A percentile compares a stretch with the other conserved stretches of the same genome.
phyloP scores from a whole-genome alignment of 2,888 invertebrate genomes.

The Lasioglossum lativentre region DNA sequence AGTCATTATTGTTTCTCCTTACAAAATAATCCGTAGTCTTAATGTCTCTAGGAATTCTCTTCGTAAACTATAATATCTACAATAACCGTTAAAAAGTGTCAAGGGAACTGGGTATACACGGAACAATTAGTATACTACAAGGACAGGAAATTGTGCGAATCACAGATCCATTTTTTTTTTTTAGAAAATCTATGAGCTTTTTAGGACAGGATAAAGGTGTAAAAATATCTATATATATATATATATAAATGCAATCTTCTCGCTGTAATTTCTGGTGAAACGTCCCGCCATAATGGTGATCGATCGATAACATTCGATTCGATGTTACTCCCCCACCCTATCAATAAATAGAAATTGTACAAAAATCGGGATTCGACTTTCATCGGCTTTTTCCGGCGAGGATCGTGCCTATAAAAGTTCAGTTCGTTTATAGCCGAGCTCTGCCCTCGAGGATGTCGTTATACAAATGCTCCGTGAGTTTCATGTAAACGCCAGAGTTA shows the following conservation, averaged over 20 bases:
- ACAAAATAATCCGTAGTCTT: constrained; percentile 49
- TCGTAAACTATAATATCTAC: constrained; percentile 30
- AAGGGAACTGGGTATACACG: constrained; percentile 12
- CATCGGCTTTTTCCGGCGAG: not conserved
- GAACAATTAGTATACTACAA: constrained; percentile 2
- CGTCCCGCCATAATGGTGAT: constrained; percentile 10
- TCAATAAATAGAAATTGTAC: constrained; percentile 56
- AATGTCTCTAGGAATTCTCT: constrained; percentile 28
- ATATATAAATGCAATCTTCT: constrained; percentile 35
- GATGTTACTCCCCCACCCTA: constrained; percentile 13
- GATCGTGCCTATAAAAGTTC: not conserved
- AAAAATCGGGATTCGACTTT: constrained; percentile 30
- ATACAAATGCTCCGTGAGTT: constrained; percentile 87
- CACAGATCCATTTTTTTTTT: not conserved
- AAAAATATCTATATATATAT: constrained; percentile 44
- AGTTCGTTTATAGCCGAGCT: constrained; percentile 68
- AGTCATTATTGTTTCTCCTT: constrained; percentile 14
- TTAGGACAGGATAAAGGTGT: not conserved
- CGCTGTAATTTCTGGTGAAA: constrained; percentile 5
- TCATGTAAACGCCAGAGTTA: constrained; percentile 86
- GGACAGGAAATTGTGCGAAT: not conserved
- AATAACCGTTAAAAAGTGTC: not conserved
- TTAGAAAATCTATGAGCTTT: not conserved
- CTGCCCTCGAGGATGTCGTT: constrained; percentile 85
- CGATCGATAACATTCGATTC: constrained; percentile 9